Base-by-base conservation (phyloP, 1,140 invertebrate species). In the Drusus annulatus region DNA sequence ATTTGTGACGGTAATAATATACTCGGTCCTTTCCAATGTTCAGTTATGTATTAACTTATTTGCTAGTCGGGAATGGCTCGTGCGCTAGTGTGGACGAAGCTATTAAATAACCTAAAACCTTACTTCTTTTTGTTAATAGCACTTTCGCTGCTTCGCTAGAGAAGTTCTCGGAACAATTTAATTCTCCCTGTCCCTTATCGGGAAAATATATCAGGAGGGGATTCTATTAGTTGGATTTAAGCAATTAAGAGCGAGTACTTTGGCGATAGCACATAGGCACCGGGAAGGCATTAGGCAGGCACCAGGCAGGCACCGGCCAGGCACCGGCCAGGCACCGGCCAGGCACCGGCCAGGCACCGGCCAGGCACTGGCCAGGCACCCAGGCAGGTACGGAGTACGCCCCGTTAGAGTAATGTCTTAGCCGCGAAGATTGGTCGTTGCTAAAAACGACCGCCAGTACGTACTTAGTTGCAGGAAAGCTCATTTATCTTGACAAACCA, bases 401-500 rank as follows among this genome's bases (percentile, higher is more conserved):
- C n/a, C n/a, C 54, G 21, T 10, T 56, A 56, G 54, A 56, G 54
- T 56, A 56, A 56, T 56, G 13, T 17, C 54, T 17, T 21, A 17
- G n/a, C 16, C n/a, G n/a, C n/a, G 54, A 56, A 56, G 54, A 56
- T 56, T 56, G 54, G n/a, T 56, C 54, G 54, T 56, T 45, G 54
- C 54, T 56, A 56, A 56, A 56, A 56, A 56, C 54, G 54, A 21
- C n/a, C 54, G 21, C 54, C 54, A 56, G 54, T 56, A 56, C 54
- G n/a, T 10, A 56, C 54, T 17, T 56, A 56, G 54, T 0, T 56
- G 54, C 21, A 19, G 54, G 54, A 10, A 21, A 56, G 8, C 54
- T n/a, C 21, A 56, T 56, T 56, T 56, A 56, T 56, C 54, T 56
- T 21, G 54, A 21, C 54, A 17, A 17, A 21, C 54, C n/a, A 56